Evolutionary conservation across 2,797 vertebrate genomes (phyloP).

Genomic region (Sebastes taczanowskii): DNA sequence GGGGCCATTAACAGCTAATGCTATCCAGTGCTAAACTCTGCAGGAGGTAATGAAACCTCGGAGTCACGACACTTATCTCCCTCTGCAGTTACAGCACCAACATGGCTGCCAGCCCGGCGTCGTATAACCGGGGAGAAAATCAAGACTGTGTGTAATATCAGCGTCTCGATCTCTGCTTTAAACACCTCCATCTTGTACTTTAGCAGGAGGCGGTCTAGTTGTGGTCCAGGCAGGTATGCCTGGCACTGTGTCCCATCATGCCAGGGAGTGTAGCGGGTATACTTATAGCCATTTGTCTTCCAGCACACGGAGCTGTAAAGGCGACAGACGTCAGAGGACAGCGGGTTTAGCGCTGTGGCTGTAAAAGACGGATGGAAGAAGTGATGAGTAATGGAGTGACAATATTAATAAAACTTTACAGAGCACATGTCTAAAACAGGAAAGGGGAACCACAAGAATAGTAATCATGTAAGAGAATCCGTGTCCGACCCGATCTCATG

Average conservation of each 20-base stretch:
- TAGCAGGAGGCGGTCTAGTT: conserved; percentile 6
- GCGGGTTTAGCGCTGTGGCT: conserved; percentile 10
- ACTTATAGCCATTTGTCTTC: conserved; percentile 42
- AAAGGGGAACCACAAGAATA: conserved; percentile 22
- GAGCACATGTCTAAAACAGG: conserved; percentile 23
- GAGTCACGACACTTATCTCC: conserved; percentile 58
- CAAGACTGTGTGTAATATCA: conserved; percentile 74
- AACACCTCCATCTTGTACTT: conserved; percentile 45
- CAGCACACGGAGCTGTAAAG: conserved; percentile 44
- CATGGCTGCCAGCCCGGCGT: conserved; percentile 54
- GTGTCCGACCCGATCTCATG: background rate
- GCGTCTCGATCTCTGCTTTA: conserved; percentile 51
- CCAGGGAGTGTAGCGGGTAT: conserved; percentile 25
- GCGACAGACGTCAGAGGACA: conserved; percentile 21
- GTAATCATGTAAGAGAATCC: conserved; percentile 15
- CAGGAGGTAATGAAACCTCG: conserved; percentile 68
- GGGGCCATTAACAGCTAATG: conserved; percentile 75
- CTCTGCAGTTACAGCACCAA: conserved; percentile 60
- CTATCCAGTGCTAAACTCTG: conserved; percentile 70
- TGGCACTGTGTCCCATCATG: conserved; percentile 21
- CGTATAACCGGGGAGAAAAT: conserved; percentile 46
- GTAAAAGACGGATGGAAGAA: conserved; percentile 22
- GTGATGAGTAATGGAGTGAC: conserved; percentile 26
- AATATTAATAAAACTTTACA: conserved; percentile 32
- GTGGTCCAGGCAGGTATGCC: conserved; percentile 29